These are phyloP conservation scores for Xiphydria camelus DNA, from an alignment of 2,888 invertebrate genomes.

Conservation along the genomic window DNA sequence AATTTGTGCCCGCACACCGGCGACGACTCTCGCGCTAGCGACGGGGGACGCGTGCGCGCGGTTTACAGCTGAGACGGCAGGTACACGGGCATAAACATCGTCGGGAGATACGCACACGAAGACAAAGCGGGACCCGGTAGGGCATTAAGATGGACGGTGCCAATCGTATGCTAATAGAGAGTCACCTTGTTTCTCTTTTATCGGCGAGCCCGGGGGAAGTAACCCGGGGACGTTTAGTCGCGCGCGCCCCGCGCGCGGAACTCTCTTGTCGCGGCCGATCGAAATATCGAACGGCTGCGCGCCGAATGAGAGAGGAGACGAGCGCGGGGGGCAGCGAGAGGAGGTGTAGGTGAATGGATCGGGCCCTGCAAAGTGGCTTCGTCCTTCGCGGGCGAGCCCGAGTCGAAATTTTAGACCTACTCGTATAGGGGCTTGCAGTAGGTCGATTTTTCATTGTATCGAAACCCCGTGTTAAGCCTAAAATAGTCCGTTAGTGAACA, in stretches of 20 bases:
- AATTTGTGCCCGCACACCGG: no score
- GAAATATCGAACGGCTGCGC: constrained; percentile 12
- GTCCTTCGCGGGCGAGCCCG: no score
- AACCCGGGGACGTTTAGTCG: constrained; percentile 19
- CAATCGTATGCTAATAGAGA: constrained; percentile 57
- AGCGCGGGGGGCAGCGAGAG: no score
- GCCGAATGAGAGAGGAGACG: neutral
- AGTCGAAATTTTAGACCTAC: no score
- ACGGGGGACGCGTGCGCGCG: constrained; percentile 47
- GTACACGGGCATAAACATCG: constrained; percentile 54
- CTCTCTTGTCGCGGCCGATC: constrained; percentile 18
- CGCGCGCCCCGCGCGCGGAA: constrained; percentile 13
- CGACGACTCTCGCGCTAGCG: no score
- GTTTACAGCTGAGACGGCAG: constrained; percentile 46
- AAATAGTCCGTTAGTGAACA: no score
- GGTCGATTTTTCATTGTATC: no score
- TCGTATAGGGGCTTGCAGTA: no score
- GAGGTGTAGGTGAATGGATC: no score
- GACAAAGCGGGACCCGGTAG: constrained; percentile 34
- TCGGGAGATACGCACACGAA: constrained; percentile 43
- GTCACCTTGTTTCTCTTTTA: constrained; percentile 43
- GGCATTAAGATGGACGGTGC: constrained; percentile 53
- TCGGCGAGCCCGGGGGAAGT: constrained; percentile 29
- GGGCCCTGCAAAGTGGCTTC: no score
- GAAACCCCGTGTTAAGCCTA: no score